These are phyloP conservation scores for Caenorhabditis sp. DNA, from an alignment of 2,888 invertebrate species.

Conservation along the genomic window DNA sequence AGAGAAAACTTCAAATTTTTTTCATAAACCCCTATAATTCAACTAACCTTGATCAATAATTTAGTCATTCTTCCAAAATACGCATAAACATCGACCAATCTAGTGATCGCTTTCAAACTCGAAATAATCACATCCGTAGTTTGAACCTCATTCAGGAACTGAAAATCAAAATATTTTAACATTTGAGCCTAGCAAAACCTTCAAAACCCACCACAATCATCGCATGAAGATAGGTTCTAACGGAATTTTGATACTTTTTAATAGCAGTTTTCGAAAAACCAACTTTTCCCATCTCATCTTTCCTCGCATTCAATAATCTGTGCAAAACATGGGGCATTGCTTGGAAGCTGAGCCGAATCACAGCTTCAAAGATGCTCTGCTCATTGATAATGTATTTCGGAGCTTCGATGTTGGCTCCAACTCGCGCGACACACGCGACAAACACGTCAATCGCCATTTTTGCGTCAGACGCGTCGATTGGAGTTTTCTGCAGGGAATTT, in stretches of 20 bases:
- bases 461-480: slow-evolving; percentile 40
- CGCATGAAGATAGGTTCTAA: slow-evolving; percentile 31
- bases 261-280: slow-evolving; percentile 24
- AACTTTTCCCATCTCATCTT: slow-evolving; percentile 1
- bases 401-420: slow-evolving; percentile 61
- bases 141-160: slow-evolving; percentile 65
- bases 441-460: slow-evolving; percentile 63
- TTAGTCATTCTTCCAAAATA: slow-evolving; percentile 56
- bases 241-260: slow-evolving; percentile 36
- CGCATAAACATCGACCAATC: slow-evolving; percentile 55
- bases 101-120: slow-evolving; percentile 58
- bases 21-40: no score
- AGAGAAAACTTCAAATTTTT: no score
- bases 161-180: slow-evolving; percentile 4
- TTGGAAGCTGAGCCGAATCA: slow-evolving; percentile 62
- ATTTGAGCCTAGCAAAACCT: background rate
- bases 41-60: slow-evolving; percentile 63
- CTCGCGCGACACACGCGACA: slow-evolving; percentile 63
- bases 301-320: slow-evolving; percentile 37
- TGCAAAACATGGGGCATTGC: slow-evolving; percentile 56
- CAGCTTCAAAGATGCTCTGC: slow-evolving; percentile 63
- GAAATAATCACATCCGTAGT: slow-evolving; percentile 55
- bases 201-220: slow-evolving; percentile 27
- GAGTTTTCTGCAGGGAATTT: slow-evolving; percentile 26
- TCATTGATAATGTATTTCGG: slow-evolving; percentile 64